Percentiles rank a stretch among this genome's conserved stretches.
Evolutionary conservation across 1,140 invertebrate genomes (phyloP).

Genomic region (Tachypleus tridentatus): DNA sequence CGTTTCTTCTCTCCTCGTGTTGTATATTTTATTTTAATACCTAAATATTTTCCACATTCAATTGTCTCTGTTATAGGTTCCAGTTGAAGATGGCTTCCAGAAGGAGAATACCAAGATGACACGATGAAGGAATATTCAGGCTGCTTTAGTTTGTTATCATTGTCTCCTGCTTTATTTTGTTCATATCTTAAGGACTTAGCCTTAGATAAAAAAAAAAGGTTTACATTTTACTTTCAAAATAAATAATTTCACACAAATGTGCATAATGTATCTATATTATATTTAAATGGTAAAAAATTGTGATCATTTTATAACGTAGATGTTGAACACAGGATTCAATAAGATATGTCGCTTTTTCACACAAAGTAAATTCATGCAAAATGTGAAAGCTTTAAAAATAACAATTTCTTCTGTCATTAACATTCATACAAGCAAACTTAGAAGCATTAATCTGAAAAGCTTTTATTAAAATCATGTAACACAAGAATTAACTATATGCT

Average conservation of each 20-base stretch:
- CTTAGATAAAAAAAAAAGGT: conserved; percentile 5
- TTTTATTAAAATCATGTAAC: too few species aligned
- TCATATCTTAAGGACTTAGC: conserved; percentile 11
- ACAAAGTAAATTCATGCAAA: too few species aligned
- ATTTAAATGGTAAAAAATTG: too few species aligned
- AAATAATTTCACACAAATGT: too few species aligned
- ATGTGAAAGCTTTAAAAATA: too few species aligned
- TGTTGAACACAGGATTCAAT: too few species aligned
- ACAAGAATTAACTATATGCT: not conserved
- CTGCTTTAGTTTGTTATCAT: not conserved
- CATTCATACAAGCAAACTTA: too few species aligned
- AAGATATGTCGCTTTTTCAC: too few species aligned
- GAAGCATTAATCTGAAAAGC: too few species aligned
- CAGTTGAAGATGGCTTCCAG: conserved; percentile 32
- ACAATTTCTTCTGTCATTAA: too few species aligned
- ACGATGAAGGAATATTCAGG: conserved; percentile 1
- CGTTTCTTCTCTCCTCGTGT: conserved; percentile 23
- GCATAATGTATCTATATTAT: too few species aligned
- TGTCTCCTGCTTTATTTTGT: not conserved
- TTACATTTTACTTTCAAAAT: not conserved
- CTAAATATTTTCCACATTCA: conserved; percentile 25
- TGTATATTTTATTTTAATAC: conserved; percentile 29
- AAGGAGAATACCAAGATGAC: conserved; percentile 31
- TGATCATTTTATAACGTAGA: too few species aligned
- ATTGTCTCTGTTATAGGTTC: conserved; percentile 17